phyloP scores from a whole-genome alignment of 2,797 vertebrate species.

The Manis crassicaudata region DNA sequence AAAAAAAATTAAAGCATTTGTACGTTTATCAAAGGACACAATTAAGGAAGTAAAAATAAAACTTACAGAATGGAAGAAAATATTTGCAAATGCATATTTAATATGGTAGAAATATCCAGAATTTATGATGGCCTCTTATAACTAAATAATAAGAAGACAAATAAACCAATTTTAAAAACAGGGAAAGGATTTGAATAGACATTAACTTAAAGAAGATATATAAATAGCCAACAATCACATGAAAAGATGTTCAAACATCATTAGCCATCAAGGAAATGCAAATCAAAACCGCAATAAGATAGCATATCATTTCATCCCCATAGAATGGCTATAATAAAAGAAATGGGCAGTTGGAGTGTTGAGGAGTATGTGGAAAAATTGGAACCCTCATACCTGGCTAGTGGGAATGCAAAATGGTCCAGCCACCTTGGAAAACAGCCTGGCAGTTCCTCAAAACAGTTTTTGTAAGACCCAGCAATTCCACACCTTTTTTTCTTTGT shows the following conservation, averaged over 20 bases:
- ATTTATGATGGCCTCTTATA: background rate
- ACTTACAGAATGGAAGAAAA: background rate
- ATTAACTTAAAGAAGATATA: background rate
- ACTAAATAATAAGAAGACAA: slow-evolving; percentile 33
- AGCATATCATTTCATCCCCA: background rate
- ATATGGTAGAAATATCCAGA: background rate
- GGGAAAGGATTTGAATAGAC: background rate
- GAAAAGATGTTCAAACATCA: background rate
- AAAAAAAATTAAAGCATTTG: background rate
- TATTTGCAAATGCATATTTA: slow-evolving; percentile 23
- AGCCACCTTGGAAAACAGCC: slow-evolving; percentile 49
- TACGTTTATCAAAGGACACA: background rate
- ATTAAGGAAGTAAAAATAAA: background rate
- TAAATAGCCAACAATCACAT: background rate
- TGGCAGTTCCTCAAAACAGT: slow-evolving; percentile 12
- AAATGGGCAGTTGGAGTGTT: background rate
- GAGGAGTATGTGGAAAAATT: background rate
- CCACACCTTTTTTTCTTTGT: background rate
- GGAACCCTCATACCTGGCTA: background rate
- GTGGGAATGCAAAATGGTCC: background rate
- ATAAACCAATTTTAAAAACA: background rate
- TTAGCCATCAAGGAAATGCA: background rate
- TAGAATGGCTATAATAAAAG: background rate
- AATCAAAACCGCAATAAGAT: background rate
- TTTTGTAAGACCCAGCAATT: slow-evolving; percentile 48